Percentiles rank a stretch among this genome's conserved stretches.
These are phyloP conservation scores for Brachionus angularis DNA, from an alignment of 1,140 invertebrate species.

Conservation along the genomic window DNA sequence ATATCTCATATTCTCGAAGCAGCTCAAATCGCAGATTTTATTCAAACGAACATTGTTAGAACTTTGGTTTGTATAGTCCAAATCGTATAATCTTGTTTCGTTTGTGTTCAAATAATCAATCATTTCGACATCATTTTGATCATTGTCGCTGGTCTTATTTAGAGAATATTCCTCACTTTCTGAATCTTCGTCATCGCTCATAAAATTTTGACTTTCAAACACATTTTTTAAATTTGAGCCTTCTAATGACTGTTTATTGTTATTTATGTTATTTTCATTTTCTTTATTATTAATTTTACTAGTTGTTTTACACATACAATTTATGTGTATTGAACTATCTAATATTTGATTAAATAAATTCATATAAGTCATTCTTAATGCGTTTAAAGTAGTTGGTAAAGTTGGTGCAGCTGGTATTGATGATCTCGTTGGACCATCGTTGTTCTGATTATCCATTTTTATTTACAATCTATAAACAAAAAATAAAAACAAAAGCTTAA, in stretches of 20 bases:
- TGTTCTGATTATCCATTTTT: no score
- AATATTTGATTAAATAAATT: constrained; percentile 41
- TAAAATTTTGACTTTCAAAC: constrained; percentile 32
- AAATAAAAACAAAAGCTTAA: no score
- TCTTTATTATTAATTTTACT: not conserved
- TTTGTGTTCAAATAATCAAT: not conserved
- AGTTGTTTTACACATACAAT: constrained; percentile 38
- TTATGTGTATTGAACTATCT: constrained; percentile 39
- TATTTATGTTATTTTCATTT: not conserved
- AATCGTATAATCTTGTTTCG: not conserved
- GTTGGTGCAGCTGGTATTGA: not conserved
- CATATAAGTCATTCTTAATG: constrained; percentile 38
- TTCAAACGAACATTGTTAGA: not conserved
- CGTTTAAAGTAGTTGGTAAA: constrained; percentile 7
- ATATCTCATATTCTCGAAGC: constrained; percentile 35
- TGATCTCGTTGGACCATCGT: no score
- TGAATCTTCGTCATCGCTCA: constrained; percentile 7
- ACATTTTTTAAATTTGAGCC: constrained; percentile 18
- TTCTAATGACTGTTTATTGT: no score
- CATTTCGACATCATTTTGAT: constrained; percentile 39
- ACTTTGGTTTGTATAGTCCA: not conserved
- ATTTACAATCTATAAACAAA: constrained; percentile 10
- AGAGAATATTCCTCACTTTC: no score
- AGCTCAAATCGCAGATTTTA: constrained; percentile 23
- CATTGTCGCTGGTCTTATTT: no score